Conservation (phyloP, 2,888 invertebrate genomes). For the Orthosia gothica region DNA sequence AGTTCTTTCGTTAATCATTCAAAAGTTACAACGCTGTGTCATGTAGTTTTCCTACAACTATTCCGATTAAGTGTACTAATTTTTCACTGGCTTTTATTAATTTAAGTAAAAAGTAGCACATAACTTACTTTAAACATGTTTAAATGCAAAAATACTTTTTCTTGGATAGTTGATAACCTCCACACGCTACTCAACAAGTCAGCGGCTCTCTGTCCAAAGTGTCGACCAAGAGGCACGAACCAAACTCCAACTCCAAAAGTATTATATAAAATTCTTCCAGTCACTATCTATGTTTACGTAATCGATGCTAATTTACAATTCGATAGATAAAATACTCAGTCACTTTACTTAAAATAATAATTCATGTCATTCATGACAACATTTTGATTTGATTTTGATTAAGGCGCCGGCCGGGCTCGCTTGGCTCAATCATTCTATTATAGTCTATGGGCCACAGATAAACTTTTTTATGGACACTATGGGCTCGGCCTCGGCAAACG, state of each 20-base stretch:
- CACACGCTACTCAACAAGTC: constrained; percentile 18
- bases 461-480: too few relatives aligned
- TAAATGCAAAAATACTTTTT: not conserved
- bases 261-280: constrained; percentile 3
- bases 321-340: constrained; percentile 19
- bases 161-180: constrained; percentile 19
- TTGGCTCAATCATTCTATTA: too few relatives aligned
- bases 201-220: not conserved
- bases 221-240: not conserved
- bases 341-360: not conserved
- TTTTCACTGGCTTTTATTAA: not conserved
- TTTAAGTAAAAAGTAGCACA: not conserved
- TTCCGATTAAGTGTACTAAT: not conserved
- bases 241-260: constrained; percentile 24
- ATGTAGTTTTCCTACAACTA: not conserved
- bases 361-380: not conserved
- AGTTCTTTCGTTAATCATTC: not conserved
- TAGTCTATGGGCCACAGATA: too few relatives aligned
- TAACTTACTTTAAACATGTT: constrained; percentile 59
- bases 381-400: constrained; percentile 1
- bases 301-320: constrained; percentile 29
- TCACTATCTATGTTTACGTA: constrained; percentile 47
- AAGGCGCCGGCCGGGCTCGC: too few relatives aligned
- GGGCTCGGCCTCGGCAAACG: too few relatives aligned
- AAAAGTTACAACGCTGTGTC: not conserved